Evolutionary conservation across 2,888 invertebrate genomes (phyloP).

Genomic region (Amphiduros pacificus): DNA sequence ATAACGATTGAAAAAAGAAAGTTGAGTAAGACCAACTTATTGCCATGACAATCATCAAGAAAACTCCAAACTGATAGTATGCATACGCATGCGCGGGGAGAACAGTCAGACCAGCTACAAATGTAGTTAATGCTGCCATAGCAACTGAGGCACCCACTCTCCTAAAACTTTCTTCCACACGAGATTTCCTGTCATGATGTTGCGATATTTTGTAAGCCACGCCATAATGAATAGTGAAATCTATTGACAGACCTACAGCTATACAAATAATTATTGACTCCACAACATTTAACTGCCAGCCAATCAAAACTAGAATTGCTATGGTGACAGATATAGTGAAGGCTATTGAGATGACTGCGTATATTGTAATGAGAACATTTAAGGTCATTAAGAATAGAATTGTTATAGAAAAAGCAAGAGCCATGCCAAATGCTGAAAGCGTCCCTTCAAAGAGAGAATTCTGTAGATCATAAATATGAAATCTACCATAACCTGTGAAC

Average conservation of each 20-base stretch:
- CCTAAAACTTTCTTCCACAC: conserved; percentile 42
- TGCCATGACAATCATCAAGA: conserved; percentile 82
- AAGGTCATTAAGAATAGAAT: conserved; percentile 81
- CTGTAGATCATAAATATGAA: conserved; percentile 91
- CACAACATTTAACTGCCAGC: conserved; percentile 90
- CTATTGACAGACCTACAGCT: conserved; percentile 89
- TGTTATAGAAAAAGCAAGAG: conserved; percentile 74
- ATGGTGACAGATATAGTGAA: conserved; percentile 84
- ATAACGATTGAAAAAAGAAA: conserved; percentile 63
- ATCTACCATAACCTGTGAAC: conserved; percentile 67
- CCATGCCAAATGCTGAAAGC: conserved; percentile 76
- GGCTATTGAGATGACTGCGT: conserved; percentile 79
- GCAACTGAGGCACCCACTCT: conserved; percentile 81
- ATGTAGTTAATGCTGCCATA: conserved; percentile 85
- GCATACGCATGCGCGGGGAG: conserved; percentile 83
- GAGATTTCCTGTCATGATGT: conserved; percentile 57
- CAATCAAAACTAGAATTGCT: conserved; percentile 61
- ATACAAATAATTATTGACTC: conserved; percentile 91
- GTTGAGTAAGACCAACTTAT: conserved; percentile 75
- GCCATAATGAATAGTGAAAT: conserved; percentile 89
- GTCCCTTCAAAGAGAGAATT: conserved; percentile 79
- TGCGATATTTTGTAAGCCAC: conserved; percentile 71
- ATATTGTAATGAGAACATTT: conserved; percentile 78
- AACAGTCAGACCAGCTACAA: conserved; percentile 84
- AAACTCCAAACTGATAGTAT: conserved; percentile 89